Evolutionary conservation across 1,140 invertebrate species (phyloP).

Genomic region (Trichonephila clavata): DNA sequence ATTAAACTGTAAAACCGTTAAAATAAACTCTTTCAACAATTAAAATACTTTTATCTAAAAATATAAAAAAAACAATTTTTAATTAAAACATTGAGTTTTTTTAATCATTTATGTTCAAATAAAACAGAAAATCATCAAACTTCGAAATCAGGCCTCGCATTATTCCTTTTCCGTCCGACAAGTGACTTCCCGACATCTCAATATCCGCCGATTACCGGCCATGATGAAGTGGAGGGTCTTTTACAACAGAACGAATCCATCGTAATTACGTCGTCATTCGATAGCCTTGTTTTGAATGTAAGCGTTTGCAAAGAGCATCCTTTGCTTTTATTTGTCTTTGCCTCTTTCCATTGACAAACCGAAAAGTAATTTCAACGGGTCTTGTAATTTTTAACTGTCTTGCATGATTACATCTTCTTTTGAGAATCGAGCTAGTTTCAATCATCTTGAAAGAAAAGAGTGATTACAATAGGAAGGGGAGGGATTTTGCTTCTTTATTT

Average conservation of each 20-base stretch:
- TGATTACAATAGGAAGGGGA: not conserved
- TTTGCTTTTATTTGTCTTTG: constrained; percentile 1
- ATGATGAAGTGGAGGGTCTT: constrained; percentile 20
- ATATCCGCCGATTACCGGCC: constrained; percentile 15
- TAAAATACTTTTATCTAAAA: too few relatives aligned
- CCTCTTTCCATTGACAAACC: constrained; percentile 30
- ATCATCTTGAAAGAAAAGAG: constrained; percentile 24
- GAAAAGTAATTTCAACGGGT: constrained; percentile 59
- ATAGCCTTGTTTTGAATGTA: constrained; percentile 35
- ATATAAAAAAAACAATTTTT: too few relatives aligned
- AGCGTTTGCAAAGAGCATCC: constrained; percentile 4
- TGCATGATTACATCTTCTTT: constrained; percentile 55
- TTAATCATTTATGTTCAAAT: not conserved
- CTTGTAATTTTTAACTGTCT: constrained; percentile 67
- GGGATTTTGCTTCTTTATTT: not conserved
- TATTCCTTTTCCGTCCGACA: not conserved
- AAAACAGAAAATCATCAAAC: not conserved
- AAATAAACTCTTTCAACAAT: too few relatives aligned
- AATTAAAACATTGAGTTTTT: too few relatives aligned
- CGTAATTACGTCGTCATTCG: constrained; percentile 50
- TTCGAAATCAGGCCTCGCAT: constrained; percentile 31
- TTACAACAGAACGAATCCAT: not conserved
- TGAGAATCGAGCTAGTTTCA: constrained; percentile 17
- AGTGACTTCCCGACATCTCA: constrained; percentile 18
- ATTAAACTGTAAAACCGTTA: too few relatives aligned